These are phyloP conservation scores for Bombyx mandarina DNA, from an alignment of 1,140 invertebrate species.

Conservation along the genomic window DNA sequence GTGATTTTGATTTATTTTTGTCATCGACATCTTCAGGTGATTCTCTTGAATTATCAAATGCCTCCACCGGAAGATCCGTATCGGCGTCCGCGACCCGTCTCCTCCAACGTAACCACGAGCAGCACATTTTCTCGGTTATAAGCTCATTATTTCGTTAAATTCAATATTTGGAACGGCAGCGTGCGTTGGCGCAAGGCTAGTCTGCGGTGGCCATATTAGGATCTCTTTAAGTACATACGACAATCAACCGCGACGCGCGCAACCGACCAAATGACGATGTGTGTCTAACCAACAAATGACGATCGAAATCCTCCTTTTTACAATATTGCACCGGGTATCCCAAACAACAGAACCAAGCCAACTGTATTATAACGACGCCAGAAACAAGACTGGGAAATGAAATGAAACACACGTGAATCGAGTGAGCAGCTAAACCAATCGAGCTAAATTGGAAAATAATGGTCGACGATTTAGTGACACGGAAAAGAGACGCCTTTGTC, in stretches of 20 bases:
- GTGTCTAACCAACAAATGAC: no score
- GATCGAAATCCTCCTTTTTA: background rate
- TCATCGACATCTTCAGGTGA: conserved; percentile 24
- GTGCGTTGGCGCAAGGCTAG: conserved; percentile 62
- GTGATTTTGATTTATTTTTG: conserved; percentile 32
- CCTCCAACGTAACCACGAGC: conserved; percentile 56
- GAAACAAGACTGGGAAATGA: background rate
- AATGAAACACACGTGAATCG: background rate
- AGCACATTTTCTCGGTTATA: conserved; percentile 51
- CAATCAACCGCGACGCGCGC: conserved; percentile 65
- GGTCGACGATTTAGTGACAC: conserved; percentile 20
- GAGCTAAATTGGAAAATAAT: conserved; percentile 43
- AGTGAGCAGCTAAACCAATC: conserved; percentile 19
- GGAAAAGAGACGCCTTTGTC: conserved; percentile 25
- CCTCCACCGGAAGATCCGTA: conserved; percentile 28
- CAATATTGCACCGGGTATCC: background rate
- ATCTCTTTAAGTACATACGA: conserved; percentile 60
- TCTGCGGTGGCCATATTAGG: conserved; percentile 61
- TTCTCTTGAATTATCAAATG: conserved; percentile 33
- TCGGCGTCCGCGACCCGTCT: conserved; percentile 48
- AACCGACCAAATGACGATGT: background rate
- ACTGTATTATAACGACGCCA: background rate
- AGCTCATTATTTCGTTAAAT: conserved; percentile 26
- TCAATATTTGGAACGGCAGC: conserved; percentile 41
- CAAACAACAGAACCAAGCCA: background rate